A percentile compares a stretch with the other conserved stretches of the same genome.
These are phyloP conservation scores for Bruchidius siliquastri DNA, from an alignment of 2,888 invertebrate genomes.

Conservation along the genomic window DNA sequence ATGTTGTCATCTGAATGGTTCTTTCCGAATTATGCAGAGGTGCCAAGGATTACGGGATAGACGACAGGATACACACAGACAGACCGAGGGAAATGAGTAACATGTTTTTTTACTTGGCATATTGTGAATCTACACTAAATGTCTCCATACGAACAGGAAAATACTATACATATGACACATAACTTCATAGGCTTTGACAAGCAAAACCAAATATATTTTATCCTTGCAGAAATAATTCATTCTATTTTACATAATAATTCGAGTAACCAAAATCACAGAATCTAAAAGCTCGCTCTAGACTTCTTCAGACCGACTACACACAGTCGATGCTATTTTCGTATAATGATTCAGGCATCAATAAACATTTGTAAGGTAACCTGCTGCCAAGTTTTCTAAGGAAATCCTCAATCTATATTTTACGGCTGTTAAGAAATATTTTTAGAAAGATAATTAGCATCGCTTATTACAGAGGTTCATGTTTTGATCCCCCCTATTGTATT, in stretches of 20 bases:
- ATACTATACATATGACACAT: no score
- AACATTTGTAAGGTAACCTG: constrained; percentile 23
- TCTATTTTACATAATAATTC: background rate
- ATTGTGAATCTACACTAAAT: no score
- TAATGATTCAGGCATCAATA: constrained; percentile 23
- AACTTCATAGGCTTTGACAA: no score
- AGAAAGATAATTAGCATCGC: background rate
- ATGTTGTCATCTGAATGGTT: no score
- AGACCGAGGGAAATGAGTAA: no score
- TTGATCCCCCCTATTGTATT: background rate
- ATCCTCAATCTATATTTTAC: constrained; percentile 16
- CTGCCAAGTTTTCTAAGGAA: constrained; percentile 25
- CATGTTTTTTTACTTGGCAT: no score
- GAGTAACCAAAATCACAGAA: background rate
- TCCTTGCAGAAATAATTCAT: no score
- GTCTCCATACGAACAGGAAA: no score
- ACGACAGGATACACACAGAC: no score
- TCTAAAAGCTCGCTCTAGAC: background rate
- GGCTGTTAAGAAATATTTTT: constrained; percentile 9
- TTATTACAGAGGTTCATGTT: background rate
- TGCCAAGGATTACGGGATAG: no score
- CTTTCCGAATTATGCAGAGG: no score
- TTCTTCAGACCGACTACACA: constrained; percentile 7
- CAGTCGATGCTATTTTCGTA: constrained; percentile 25
- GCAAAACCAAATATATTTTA: no score